phyloP scores from a whole-genome alignment of 2,113 vertebrate species.

The Astur gentilis region DNA sequence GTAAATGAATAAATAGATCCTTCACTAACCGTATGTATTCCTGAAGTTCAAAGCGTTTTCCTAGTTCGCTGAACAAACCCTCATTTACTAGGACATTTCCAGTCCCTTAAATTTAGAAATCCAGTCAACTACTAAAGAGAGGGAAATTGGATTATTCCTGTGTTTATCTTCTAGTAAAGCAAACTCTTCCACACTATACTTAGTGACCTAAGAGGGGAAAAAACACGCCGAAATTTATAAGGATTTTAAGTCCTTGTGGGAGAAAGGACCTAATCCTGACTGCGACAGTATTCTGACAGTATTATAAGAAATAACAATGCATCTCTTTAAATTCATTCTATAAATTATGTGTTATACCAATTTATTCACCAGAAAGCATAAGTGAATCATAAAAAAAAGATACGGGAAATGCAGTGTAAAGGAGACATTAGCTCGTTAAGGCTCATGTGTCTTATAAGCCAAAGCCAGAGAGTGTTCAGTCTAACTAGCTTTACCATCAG shows the following conservation, averaged over 20 bases:
- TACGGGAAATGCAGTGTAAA: neutral
- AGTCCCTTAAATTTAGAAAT: neutral
- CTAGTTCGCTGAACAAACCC: neutral
- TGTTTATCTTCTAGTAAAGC: neutral
- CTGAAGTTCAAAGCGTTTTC: neutral
- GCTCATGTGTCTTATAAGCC: neutral
- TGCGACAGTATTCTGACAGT: neutral
- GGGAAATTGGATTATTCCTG: neutral
- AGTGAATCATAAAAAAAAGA: neutral
- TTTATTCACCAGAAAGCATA: neutral
- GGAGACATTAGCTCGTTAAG: neutral
- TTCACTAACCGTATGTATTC: neutral
- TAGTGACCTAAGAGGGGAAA: neutral
- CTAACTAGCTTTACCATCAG: neutral
- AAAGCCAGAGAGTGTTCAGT: neutral
- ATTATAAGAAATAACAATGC: neutral
- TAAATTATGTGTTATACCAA: neutral
- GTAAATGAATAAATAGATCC: neutral
- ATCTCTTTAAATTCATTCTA: neutral
- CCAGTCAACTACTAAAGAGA: neutral
- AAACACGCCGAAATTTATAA: neutral
- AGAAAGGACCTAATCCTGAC: neutral
- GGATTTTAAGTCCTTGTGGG: neutral
- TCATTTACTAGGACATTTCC: neutral
- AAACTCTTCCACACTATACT: neutral